Evolutionary conservation across 2,113 vertebrate species (phyloP).

Genomic region (Tachycineta bicolor): DNA sequence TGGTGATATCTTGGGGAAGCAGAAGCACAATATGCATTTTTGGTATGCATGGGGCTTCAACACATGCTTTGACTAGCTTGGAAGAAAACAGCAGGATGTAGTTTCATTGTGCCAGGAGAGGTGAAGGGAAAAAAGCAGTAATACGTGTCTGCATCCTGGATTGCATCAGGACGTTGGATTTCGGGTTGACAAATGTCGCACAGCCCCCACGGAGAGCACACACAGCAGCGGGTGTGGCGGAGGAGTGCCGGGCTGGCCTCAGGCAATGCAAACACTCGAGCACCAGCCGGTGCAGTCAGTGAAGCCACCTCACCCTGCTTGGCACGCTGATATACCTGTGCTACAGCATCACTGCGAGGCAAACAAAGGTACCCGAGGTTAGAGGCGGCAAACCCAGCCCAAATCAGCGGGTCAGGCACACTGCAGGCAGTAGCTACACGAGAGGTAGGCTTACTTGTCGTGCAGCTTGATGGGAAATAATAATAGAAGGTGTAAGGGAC

Average conservation of each 20-base stretch:
- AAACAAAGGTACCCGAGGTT: not conserved
- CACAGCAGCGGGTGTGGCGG: not conserved
- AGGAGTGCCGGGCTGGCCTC: not conserved
- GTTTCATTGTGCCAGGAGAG: not conserved
- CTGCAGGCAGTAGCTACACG: not conserved
- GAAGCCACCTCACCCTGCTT: not conserved
- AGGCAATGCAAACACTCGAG: not conserved
- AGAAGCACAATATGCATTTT: not conserved
- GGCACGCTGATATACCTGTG: not conserved
- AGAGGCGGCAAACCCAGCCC: not conserved
- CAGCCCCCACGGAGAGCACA: not conserved
- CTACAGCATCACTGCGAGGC: fast-evolving
- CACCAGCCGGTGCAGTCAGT: not conserved
- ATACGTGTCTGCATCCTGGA: not conserved
- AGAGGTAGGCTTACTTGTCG: not conserved
- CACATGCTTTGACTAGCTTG: not conserved
- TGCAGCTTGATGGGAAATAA: not conserved
- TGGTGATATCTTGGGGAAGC: not conserved
- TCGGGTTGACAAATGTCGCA: not conserved
- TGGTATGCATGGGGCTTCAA: not conserved
- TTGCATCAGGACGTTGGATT: not conserved
- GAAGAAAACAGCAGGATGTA: not conserved
- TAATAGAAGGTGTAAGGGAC: not conserved
- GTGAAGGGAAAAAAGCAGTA: not conserved
- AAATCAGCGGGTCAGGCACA: not conserved